Percentiles rank a stretch among this genome's conserved stretches.
phyloP scores from a whole-genome alignment of 2,888 invertebrate genomes.

The Bellardia pandia region DNA sequence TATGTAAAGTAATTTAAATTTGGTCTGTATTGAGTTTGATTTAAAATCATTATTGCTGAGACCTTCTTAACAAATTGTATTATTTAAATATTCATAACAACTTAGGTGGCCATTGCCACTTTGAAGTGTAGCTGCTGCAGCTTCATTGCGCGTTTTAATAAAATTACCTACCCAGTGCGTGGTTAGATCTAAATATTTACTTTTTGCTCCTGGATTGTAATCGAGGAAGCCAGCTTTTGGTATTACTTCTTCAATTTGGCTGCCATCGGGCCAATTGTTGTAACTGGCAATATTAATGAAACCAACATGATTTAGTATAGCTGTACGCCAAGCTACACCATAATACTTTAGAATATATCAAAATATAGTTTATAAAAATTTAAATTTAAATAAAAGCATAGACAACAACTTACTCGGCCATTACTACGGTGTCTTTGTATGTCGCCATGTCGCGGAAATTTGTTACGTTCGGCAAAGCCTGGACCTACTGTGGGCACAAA shows the following conservation, averaged over 20 bases:
- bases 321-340: slow-evolving; percentile 87
- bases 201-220: slow-evolving; percentile 86
- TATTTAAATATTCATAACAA: slow-evolving; percentile 83
- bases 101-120: slow-evolving; percentile 76
- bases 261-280: slow-evolving; percentile 91
- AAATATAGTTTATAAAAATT: not conserved
- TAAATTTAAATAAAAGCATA: slow-evolving; percentile 9
- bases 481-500: slow-evolving; percentile 90
- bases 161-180: slow-evolving; percentile 87
- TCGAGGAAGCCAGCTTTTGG: slow-evolving; percentile 84
- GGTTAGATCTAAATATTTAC: slow-evolving; percentile 88
- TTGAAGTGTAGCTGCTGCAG: slow-evolving; percentile 74
- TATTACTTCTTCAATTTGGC: slow-evolving; percentile 88
- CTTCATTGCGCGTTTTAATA: slow-evolving; percentile 82
- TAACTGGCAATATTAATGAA: slow-evolving; percentile 89
- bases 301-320: slow-evolving; percentile 85
- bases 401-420: slow-evolving; percentile 80
- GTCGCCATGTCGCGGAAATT: slow-evolving; percentile 83
- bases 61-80: slow-evolving; percentile 82
- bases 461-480: slow-evolving; percentile 88
- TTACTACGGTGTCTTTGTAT: slow-evolving; percentile 83
- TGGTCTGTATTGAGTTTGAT: slow-evolving; percentile 57
- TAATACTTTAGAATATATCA: slow-evolving; percentile 85
- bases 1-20: slow-evolving; percentile 55
- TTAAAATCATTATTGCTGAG: slow-evolving; percentile 56